Evolutionary conservation across 2,888 invertebrate genomes (phyloP), one percentile per base, ranked within the genome.

Genomic region (Leptodirus hochenwartii): DNA sequence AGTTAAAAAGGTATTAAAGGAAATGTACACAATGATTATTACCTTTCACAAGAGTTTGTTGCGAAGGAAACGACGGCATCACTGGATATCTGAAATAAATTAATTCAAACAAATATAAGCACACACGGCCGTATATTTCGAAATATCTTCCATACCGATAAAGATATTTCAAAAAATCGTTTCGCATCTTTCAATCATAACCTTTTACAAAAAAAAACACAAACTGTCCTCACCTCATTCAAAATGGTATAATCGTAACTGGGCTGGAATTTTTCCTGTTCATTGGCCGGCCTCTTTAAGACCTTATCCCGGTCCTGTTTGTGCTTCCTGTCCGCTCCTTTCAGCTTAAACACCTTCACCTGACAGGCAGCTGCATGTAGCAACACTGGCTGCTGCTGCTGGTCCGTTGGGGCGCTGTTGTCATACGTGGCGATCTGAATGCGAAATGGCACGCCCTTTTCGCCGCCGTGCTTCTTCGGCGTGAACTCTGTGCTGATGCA

Each of bases 401-500:
- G 37, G 35, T 53, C 52, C n/a, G 34, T 49, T 43, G 47, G 55
- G 11, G 67, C 64, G 12, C 58, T 59, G 3, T 71, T 69, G 15
- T 77, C 58, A 45, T 69, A 79, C 0, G 91, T 91, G 59, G 93
- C 93, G 40, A 95, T 80, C 58, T 91, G 90, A 38, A 93, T 77
- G 27, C 93, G 71, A 60, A 95, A 95, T 1, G 93, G 93, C 1
- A 95, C 93, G 1, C 95, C 95, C 50, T 95, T 95, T 57, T 95
- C 95, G 2, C 95, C 95, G 27, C 95, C 95, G 54, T 95, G 93
- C 49, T 93, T 93, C 54, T 91, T 93, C 1, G 90, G 85, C 1
- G 95, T 95, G 53, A 95, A 95, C 58, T 95, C 95, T 1, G 95
- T 95, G 37, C 91, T 91, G 46, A 95, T 95, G 54, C 91, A 93